Percentiles rank a stretch among this genome's conserved stretches.
phyloP scores from a whole-genome alignment of 2,888 invertebrate genomes.

The Amitus sp. region DNA sequence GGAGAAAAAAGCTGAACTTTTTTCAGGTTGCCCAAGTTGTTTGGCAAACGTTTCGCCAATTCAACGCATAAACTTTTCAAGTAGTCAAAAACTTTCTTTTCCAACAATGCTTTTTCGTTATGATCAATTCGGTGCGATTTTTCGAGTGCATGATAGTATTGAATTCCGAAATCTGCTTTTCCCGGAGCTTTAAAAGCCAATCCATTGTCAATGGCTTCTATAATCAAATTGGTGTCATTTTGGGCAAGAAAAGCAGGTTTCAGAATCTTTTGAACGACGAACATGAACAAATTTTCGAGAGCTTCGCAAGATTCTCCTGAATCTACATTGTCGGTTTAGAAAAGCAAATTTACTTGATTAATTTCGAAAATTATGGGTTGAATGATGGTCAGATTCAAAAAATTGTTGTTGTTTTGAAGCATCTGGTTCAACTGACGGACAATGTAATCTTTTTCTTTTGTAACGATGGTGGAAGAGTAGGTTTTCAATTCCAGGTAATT shows the following conservation, averaged over 20 bases:
- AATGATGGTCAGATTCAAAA: constrained; percentile 14
- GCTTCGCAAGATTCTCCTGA: constrained; percentile 15
- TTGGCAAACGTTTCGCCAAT: neutral
- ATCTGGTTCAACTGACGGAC: constrained; percentile 31
- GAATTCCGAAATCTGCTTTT: neutral
- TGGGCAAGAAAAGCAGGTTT: constrained; percentile 3
- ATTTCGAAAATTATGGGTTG: constrained; percentile 23
- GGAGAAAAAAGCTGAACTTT: neutral
- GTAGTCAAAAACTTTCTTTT: neutral
- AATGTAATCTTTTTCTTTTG: constrained; percentile 36
- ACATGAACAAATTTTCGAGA: constrained; percentile 17
- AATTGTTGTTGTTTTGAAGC: constrained; percentile 26
- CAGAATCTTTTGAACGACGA: constrained; percentile 12
- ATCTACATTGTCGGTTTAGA: constrained; percentile 22
- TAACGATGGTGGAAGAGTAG: constrained; percentile 24
- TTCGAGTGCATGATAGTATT: neutral
- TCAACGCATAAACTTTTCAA: neutral
- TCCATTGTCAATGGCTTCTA: neutral
- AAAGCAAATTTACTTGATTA: constrained; percentile 21
- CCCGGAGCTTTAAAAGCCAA: neutral
- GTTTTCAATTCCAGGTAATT: constrained; percentile 32
- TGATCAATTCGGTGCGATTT: neutral
- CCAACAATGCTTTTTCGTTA: neutral
- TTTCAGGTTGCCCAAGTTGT: neutral
- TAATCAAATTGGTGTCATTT: neutral